These are phyloP conservation scores for Mallotus villosus DNA, from an alignment of 2,797 vertebrate species.

Conservation along the genomic window DNA sequence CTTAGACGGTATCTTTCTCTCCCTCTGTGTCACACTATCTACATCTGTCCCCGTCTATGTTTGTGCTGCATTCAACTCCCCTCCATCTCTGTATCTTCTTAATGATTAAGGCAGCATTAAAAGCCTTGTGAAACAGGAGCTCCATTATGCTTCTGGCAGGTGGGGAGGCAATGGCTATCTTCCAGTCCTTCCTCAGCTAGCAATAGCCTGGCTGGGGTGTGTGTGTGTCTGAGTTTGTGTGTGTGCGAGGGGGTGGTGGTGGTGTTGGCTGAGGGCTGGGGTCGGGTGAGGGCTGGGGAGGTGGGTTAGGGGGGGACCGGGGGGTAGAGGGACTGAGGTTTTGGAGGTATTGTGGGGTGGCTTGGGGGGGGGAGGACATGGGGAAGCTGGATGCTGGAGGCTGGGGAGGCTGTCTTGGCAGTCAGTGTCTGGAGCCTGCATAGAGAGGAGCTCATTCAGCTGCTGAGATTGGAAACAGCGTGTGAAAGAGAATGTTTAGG, in stretches of 20 bases:
- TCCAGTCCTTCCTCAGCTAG: slow-evolving; percentile 55
- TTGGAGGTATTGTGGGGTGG: not conserved
- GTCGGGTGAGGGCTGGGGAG: not conserved
- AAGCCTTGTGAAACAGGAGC: slow-evolving; percentile 62
- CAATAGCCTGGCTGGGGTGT: slow-evolving; percentile 18
- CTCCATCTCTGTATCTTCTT: slow-evolving; percentile 64
- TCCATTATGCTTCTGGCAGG: slow-evolving; percentile 73
- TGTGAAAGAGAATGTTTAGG: slow-evolving; percentile 48
- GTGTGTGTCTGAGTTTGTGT: not conserved
- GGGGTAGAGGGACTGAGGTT: not conserved
- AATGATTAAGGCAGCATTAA: slow-evolving; percentile 65
- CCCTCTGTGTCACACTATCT: not conserved
- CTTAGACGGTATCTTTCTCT: slow-evolving; percentile 52
- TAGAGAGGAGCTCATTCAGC: slow-evolving; percentile 43
- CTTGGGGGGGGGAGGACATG: not conserved
- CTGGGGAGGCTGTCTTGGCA: not conserved
- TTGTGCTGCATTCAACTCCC: not conserved
- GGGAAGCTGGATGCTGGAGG: not conserved
- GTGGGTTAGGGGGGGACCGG: not conserved
- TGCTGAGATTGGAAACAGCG: slow-evolving; percentile 54
- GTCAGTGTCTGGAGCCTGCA: slow-evolving; percentile 53
- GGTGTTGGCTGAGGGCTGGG: not conserved
- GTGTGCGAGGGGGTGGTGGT: too few relatives aligned
- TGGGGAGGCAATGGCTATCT: slow-evolving; percentile 57
- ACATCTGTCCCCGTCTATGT: slow-evolving; percentile 44